Evolutionary conservation across 2,888 invertebrate genomes (phyloP).

Genomic region (Spisula subtruncata): DNA sequence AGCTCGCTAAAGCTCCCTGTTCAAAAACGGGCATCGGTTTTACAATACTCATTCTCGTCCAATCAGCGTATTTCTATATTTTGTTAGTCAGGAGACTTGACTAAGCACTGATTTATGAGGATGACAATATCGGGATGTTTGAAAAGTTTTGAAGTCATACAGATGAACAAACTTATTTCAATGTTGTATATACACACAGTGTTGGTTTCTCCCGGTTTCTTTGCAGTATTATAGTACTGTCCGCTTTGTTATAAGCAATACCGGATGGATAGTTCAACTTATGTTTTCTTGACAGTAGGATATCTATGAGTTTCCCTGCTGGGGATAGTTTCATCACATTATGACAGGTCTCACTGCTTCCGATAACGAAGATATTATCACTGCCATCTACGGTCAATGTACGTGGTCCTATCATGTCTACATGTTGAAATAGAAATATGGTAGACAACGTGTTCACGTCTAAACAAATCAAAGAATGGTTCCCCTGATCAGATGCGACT

Average conservation of each 20-base stretch:
- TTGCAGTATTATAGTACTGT: slow-evolving; percentile 48
- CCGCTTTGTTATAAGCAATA: slow-evolving; percentile 36
- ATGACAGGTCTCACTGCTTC: slow-evolving; percentile 63
- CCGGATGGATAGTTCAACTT: slow-evolving; percentile 65
- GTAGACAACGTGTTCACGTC: slow-evolving; percentile 52
- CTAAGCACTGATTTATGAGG: no score
- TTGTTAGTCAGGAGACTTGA: no score
- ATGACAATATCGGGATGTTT: no score
- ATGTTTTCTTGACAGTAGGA: slow-evolving; percentile 53
- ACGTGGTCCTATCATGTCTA: slow-evolving; percentile 50
- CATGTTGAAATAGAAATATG: slow-evolving; percentile 51
- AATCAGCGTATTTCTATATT: no score
- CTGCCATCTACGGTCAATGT: slow-evolving; percentile 46
- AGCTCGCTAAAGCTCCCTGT: no score
- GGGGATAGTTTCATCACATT: slow-evolving; percentile 59
- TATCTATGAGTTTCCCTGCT: slow-evolving; percentile 43
- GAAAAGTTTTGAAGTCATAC: no score
- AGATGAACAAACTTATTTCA: neutral
- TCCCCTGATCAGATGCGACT: slow-evolving; percentile 66
- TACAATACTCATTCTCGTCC: no score
- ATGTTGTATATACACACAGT: slow-evolving; percentile 41
- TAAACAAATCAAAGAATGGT: slow-evolving; percentile 60
- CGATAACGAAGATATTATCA: slow-evolving; percentile 65
- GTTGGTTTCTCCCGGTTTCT: slow-evolving; percentile 51
- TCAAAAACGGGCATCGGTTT: no score